These are phyloP conservation scores for Illadopsis cleaveri DNA, from an alignment of 2,113 vertebrate genomes.

Conservation along the genomic window DNA sequence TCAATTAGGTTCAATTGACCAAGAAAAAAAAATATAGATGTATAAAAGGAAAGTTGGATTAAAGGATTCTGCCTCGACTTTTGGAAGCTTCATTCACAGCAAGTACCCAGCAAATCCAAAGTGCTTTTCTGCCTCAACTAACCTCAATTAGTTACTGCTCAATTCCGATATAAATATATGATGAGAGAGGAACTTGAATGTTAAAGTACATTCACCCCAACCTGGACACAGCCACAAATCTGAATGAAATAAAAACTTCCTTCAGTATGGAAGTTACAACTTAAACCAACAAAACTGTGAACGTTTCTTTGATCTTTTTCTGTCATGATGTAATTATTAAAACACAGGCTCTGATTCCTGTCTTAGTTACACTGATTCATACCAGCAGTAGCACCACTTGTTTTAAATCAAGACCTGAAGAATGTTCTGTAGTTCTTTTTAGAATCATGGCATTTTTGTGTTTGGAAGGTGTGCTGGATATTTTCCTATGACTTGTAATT, in stretches of 20 bases:
- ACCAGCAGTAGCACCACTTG: not conserved
- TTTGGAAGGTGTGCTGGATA: not conserved
- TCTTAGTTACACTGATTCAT: not conserved
- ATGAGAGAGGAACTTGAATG: not conserved
- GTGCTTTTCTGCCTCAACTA: constrained; percentile 50
- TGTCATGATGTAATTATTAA: not conserved
- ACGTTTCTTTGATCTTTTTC: not conserved
- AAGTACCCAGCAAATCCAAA: constrained; percentile 4
- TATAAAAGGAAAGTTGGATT: not conserved
- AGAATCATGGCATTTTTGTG: not conserved
- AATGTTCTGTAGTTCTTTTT: not conserved
- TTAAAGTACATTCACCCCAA: not conserved
- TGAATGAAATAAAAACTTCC: not conserved
- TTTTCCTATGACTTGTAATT: not conserved
- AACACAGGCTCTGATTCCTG: not conserved
- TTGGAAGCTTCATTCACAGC: not conserved
- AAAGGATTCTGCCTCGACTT: constrained; percentile 26
- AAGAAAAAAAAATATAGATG: not conserved
- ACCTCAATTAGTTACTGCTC: constrained; percentile 19
- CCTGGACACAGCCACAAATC: not conserved
- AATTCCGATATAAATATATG: not conserved
- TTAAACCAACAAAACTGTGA: not conserved
- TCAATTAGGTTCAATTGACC: not conserved
- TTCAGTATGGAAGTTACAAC: not conserved
- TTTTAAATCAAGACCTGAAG: not conserved